Conservation (phyloP, 2,888 invertebrate genomes). For the Pogonocherus hispidulus region DNA sequence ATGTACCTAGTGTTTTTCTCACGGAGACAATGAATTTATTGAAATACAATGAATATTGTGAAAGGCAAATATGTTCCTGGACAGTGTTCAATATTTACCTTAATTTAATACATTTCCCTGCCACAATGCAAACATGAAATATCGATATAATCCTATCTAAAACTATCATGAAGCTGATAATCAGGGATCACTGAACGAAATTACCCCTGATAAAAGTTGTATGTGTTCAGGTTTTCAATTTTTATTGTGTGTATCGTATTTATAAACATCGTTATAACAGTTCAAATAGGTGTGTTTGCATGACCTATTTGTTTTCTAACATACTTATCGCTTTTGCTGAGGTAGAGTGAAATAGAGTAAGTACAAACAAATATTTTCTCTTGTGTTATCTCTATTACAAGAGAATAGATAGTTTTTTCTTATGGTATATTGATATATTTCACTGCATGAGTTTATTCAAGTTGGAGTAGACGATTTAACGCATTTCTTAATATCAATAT, state of each 20-base stretch:
- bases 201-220: constrained; percentile 8
- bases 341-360: no score
- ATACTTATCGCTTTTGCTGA: no score
- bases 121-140: constrained; percentile 21
- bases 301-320: background rate
- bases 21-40: background rate
- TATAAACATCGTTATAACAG: background rate
- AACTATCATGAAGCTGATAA: constrained; percentile 6
- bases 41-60: constrained; percentile 1
- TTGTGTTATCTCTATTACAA: no score
- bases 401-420: no score
- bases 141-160: background rate
- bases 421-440: no score
- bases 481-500: no score
- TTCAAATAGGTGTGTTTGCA: constrained; percentile 4
- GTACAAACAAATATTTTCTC: no score
- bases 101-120: constrained; percentile 39
- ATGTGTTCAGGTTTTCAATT: background rate
- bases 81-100: constrained; percentile 37
- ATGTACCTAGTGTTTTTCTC: no score
- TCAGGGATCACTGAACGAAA: background rate
- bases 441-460: no score
- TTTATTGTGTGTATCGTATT: background rate
- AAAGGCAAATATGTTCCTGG: constrained; percentile 17
- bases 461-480: no score